Conservation (phyloP, 2,888 invertebrate genomes). For the Leucoptera coffeella region DNA sequence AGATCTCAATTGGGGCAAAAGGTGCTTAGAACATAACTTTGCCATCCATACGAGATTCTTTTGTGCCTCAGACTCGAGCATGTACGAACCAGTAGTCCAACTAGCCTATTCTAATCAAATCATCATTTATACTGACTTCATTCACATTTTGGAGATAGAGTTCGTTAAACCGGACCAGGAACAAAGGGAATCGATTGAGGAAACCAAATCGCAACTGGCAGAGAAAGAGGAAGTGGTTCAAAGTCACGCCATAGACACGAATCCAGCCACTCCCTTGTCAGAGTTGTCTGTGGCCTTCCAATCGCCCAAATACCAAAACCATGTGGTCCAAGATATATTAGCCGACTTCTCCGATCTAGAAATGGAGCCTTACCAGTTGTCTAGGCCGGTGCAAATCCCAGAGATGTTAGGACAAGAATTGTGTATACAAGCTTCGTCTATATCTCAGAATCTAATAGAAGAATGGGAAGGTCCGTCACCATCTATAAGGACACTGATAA, state of each 20-base stretch:
- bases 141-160: slow-evolving; percentile 69
- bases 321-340: slow-evolving; percentile 54
- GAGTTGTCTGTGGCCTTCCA: slow-evolving; percentile 37
- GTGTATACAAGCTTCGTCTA: slow-evolving; percentile 38
- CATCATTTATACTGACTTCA: slow-evolving; percentile 79
- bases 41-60: slow-evolving; percentile 90
- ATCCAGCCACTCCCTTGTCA: slow-evolving; percentile 28
- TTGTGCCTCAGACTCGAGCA: slow-evolving; percentile 78
- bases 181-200: slow-evolving; percentile 18
- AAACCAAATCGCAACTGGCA: slow-evolving; percentile 20
- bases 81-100: slow-evolving; percentile 65
- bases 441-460: slow-evolving; percentile 41
- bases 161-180: slow-evolving; percentile 40
- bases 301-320: slow-evolving; percentile 47
- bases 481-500: slow-evolving; percentile 38
- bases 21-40: slow-evolving; percentile 84
- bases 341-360: slow-evolving; percentile 59
- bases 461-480: slow-evolving; percentile 47
- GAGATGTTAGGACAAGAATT: slow-evolving; percentile 43
- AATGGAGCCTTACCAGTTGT: slow-evolving; percentile 41
- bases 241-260: slow-evolving; percentile 25
- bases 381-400: slow-evolving; percentile 31
- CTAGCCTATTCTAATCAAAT: slow-evolving; percentile 67
- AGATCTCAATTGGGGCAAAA: slow-evolving; percentile 56
- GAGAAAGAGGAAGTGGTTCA: slow-evolving; percentile 28